phyloP scores from a whole-genome alignment of 2,113 vertebrate genomes.

The Phyllostomus discolor region DNA sequence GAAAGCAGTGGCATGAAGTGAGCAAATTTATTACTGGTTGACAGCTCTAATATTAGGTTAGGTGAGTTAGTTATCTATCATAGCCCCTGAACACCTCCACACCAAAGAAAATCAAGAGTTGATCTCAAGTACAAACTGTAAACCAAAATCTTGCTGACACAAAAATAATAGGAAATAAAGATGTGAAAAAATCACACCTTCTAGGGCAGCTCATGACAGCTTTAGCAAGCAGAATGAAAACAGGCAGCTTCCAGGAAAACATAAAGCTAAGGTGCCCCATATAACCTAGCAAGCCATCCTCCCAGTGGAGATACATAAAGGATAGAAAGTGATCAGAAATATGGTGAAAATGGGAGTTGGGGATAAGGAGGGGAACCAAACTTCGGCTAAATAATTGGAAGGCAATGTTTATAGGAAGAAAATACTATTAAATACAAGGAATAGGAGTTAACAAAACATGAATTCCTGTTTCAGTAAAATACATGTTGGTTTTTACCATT shows the following conservation, averaged over 20 bases:
- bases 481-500: not conserved
- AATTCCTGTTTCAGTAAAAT: not conserved
- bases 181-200: not conserved
- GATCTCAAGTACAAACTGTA: not conserved
- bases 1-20: not conserved
- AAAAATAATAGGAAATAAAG: not conserved
- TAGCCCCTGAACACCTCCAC: not conserved
- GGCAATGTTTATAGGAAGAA: not conserved
- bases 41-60: not conserved
- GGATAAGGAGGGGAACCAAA: not conserved
- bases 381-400: not conserved
- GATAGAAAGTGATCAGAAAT: not conserved
- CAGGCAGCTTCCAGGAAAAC: not conserved
- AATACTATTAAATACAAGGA: not conserved
- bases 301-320: not conserved
- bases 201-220: not conserved
- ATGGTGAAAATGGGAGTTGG: not conserved
- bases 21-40: not conserved
- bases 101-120: constrained; percentile 1
- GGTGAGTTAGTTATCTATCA: not conserved
- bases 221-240: not conserved
- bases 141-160: not conserved
- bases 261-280: not conserved
- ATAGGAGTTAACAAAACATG: not conserved
- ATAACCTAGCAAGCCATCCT: not conserved